Evolutionary conservation across 2,888 invertebrate genomes (phyloP).

Genomic region (Acleris laterana): DNA sequence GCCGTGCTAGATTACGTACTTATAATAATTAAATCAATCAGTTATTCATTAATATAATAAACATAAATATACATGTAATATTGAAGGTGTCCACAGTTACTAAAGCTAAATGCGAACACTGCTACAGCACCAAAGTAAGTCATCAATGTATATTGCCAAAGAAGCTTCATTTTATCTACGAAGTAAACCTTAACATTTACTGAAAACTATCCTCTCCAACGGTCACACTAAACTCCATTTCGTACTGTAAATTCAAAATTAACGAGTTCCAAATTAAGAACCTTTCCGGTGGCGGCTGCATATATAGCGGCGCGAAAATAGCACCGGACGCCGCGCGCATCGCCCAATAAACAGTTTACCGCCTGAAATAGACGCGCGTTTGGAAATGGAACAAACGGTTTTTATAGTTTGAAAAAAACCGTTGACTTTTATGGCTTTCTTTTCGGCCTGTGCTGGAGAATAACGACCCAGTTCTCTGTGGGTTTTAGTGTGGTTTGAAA

Average conservation of each 20-base stretch:
- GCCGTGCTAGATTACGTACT: no score
- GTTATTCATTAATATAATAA: no score
- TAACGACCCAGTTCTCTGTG: slow-evolving; percentile 23
- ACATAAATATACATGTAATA: no score
- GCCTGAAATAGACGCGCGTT: slow-evolving; percentile 65
- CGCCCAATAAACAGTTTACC: slow-evolving; percentile 65
- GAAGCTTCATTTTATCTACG: background rate
- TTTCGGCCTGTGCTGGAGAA: slow-evolving; percentile 50
- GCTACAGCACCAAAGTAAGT: no score
- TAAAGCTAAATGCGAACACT: no score
- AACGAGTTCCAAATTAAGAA: slow-evolving; percentile 38
- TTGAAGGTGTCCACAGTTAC: no score
- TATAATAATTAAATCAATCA: no score
- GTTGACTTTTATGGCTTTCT: slow-evolving; percentile 66
- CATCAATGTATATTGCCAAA: background rate
- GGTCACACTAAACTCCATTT: background rate
- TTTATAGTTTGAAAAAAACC: slow-evolving; percentile 45
- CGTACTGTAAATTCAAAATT: background rate
- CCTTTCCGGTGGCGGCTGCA: slow-evolving; percentile 69
- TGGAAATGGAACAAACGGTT: slow-evolving; percentile 63
- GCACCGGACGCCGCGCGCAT: slow-evolving; percentile 64
- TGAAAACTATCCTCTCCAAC: background rate
- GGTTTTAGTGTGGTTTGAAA: no score
- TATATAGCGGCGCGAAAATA: slow-evolving; percentile 72
- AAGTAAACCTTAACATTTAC: background rate